Conservation (phyloP, 2,797 vertebrate species). For the Bovichtus variegatus region DNA sequence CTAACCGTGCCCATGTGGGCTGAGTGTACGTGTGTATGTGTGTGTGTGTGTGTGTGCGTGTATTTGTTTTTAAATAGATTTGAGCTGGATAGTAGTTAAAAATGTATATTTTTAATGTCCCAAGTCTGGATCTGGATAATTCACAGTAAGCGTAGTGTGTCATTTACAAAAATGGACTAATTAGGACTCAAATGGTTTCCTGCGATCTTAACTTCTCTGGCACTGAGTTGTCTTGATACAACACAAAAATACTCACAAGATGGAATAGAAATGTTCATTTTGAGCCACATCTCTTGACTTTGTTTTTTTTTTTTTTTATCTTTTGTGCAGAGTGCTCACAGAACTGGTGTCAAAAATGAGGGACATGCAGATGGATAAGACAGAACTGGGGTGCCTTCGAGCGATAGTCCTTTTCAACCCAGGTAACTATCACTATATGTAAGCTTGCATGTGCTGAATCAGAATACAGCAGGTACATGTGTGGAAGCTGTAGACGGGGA, state of each 20-base stretch:
- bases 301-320: neutral
- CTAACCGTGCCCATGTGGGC: conserved; percentile 43
- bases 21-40: neutral
- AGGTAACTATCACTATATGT: conserved; percentile 78
- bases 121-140: conserved; percentile 33
- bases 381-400: conserved; percentile 95
- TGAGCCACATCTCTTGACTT: conserved; percentile 18
- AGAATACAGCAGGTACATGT: neutral
- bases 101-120: conserved; percentile 40
- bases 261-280: neutral
- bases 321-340: conserved; percentile 91
- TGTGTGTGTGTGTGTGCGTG: conserved; percentile 16
- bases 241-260: conserved; percentile 17
- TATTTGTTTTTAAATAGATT: conserved; percentile 60
- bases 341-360: conserved; percentile 98
- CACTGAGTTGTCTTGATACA: neutral
- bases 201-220: conserved; percentile 41
- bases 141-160: conserved; percentile 18
- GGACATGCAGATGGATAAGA: conserved; percentile 99
- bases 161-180: conserved; percentile 31
- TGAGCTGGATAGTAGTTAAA: conserved; percentile 41
- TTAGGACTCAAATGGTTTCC: conserved; percentile 33
- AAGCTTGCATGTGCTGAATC: neutral
- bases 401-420: conserved; percentile 98
- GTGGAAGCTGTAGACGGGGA: neutral